phyloP scores from a whole-genome alignment of 2,113 vertebrate genomes.

The Nyctereutes procyonoides region DNA sequence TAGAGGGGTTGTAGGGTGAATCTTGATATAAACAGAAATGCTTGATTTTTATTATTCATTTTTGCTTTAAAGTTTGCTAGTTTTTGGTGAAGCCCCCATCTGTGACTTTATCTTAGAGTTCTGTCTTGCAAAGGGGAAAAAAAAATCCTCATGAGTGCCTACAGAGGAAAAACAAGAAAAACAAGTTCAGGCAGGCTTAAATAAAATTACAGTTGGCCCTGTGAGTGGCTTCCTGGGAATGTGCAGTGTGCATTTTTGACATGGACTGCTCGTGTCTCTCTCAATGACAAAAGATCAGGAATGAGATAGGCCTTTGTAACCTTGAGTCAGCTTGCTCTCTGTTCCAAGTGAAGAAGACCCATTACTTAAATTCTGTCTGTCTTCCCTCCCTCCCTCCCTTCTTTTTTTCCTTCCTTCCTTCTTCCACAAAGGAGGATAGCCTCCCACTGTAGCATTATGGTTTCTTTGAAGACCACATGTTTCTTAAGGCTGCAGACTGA shows the following conservation, averaged over 20 bases:
- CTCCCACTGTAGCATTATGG: neutral
- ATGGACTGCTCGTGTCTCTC: neutral
- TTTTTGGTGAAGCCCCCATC: slow-evolving; percentile 61
- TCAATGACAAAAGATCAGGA: neutral
- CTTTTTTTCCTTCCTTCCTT: neutral
- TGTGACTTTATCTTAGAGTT: slow-evolving; percentile 43
- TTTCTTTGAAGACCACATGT: slow-evolving; percentile 17
- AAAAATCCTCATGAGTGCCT: neutral
- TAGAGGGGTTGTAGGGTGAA: neutral
- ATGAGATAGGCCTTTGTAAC: neutral
- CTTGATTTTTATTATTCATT: neutral
- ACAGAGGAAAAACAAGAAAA: slow-evolving; percentile 30
- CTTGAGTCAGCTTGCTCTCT: neutral
- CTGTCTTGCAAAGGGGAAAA: slow-evolving; percentile 14
- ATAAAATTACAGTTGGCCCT: slow-evolving; percentile 52
- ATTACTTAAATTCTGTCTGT: neutral
- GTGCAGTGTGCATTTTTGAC: neutral
- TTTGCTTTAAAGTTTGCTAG: slow-evolving; percentile 29
- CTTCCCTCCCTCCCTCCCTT: too few relatives aligned
- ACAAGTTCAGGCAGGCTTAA: slow-evolving; percentile 70
- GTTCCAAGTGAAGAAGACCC: slow-evolving; percentile 30
- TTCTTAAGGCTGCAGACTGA: neutral
- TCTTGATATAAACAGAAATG: slow-evolving; percentile 43
- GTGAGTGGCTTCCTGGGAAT: neutral
- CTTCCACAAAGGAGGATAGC: neutral